Percentiles rank a stretch among this genome's conserved stretches.
Evolutionary conservation across 2,888 invertebrate genomes (phyloP).

Genomic region (Harmothoe impar): DNA sequence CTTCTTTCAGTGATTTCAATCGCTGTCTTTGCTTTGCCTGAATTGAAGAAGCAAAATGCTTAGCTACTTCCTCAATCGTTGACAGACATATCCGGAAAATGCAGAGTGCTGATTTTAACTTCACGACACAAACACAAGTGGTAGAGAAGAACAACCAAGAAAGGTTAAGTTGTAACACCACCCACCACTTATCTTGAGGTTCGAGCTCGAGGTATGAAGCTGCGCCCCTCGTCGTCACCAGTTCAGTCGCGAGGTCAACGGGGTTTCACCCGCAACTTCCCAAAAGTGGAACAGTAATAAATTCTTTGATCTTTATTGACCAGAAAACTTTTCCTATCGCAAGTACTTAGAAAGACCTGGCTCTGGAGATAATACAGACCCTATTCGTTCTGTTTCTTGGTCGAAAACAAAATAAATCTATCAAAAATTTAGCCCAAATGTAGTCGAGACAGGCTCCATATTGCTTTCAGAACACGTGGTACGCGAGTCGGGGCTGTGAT

Average conservation of each 20-base stretch:
- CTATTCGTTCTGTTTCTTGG: not conserved
- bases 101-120: too few species aligned
- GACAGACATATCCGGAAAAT: too few species aligned
- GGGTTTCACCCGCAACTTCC: constrained; percentile 24
- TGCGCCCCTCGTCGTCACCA: constrained; percentile 2
- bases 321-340: not conserved
- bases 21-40: too few species aligned
- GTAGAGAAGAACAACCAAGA: too few species aligned
- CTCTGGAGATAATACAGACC: not conserved
- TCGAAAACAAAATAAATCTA: constrained; percentile 48
- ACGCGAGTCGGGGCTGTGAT: not conserved
- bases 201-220: not conserved
- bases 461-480: constrained; percentile 66
- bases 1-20: too few species aligned
- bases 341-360: not conserved
- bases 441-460: constrained; percentile 64
- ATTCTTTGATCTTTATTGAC: not conserved
- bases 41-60: too few species aligned
- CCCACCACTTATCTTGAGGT: constrained; percentile 1
- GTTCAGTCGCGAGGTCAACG: constrained; percentile 51
- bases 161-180: not conserved
- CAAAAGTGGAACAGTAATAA: not conserved
- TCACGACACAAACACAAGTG: too few species aligned
- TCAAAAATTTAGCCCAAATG: constrained; percentile 47
- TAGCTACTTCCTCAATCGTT: too few species aligned